phyloP scores from a whole-genome alignment of 2,797 vertebrate genomes.

The Potorous gilbertii region DNA sequence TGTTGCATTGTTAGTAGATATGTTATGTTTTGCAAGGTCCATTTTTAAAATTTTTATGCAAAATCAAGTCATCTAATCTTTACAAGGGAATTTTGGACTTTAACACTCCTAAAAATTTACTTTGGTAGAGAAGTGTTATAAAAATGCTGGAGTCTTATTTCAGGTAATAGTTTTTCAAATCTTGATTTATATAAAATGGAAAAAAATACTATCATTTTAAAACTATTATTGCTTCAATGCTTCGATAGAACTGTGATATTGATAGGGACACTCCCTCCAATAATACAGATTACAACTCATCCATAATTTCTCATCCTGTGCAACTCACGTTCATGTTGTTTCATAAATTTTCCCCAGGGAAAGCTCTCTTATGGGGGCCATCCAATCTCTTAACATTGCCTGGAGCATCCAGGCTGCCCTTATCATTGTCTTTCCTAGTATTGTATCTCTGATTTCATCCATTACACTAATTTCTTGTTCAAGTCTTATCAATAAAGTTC shows the following conservation, averaged over 20 bases:
- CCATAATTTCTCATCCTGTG: too few relatives aligned
- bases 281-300: not conserved
- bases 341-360: not conserved
- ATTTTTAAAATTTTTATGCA: not conserved
- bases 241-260: not conserved
- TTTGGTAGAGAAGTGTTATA: constrained; percentile 9
- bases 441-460: not conserved
- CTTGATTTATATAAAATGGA: constrained; percentile 20
- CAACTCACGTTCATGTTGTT: not conserved
- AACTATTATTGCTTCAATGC: not conserved
- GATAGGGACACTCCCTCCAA: not conserved
- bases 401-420: not conserved
- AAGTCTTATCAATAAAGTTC: not conserved
- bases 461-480: not conserved
- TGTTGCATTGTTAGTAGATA: constrained; percentile 4
- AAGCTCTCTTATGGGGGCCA: not conserved
- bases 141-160: not conserved
- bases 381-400: not conserved
- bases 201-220: not conserved
- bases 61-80: not conserved
- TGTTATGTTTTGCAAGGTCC: not conserved
- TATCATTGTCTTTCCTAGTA: not conserved
- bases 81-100: not conserved
- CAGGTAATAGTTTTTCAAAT: constrained; percentile 16
- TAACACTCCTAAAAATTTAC: constrained; percentile 13